Evolutionary conservation across 2,113 vertebrate species (phyloP).

Genomic region (Proteles cristata): DNA sequence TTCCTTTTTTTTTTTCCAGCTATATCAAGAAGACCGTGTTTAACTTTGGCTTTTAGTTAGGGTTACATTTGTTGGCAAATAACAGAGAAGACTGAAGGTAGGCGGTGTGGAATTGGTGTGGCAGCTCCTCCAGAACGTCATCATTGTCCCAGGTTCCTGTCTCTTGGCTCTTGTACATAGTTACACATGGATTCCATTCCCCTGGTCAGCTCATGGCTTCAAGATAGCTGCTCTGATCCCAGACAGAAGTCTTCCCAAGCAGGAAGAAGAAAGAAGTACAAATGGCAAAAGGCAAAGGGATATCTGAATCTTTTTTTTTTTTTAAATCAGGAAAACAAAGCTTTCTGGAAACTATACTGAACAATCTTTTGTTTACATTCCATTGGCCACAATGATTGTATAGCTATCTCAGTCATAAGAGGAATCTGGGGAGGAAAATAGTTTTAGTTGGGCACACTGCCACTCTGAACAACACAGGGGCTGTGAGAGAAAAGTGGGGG

Average conservation of each 20-base stretch:
- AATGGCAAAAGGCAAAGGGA: background rate
- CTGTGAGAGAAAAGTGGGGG: background rate
- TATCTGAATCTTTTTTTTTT: background rate
- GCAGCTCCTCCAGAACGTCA: background rate
- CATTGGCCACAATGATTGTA: background rate
- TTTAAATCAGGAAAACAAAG: background rate
- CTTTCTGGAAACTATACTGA: conserved; percentile 12
- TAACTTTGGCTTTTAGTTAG: background rate
- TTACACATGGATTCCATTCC: background rate
- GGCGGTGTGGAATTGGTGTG: background rate
- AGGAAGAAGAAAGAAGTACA: background rate
- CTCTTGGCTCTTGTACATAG: background rate
- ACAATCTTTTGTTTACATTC: background rate
- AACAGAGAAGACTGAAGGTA: background rate
- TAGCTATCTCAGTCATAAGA: background rate
- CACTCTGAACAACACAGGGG: background rate
- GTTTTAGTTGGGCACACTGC: background rate
- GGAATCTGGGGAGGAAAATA: background rate
- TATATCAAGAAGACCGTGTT: background rate
- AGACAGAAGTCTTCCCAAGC: background rate
- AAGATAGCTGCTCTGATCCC: background rate
- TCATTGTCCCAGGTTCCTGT: background rate
- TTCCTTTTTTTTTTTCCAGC: background rate
- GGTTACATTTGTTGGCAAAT: background rate
- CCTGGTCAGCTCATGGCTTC: background rate